Percentiles rank a stretch among this genome's conserved stretches.
These are phyloP conservation scores for Dryobota labecula DNA, from an alignment of 2,888 invertebrate species.

Conservation along the genomic window DNA sequence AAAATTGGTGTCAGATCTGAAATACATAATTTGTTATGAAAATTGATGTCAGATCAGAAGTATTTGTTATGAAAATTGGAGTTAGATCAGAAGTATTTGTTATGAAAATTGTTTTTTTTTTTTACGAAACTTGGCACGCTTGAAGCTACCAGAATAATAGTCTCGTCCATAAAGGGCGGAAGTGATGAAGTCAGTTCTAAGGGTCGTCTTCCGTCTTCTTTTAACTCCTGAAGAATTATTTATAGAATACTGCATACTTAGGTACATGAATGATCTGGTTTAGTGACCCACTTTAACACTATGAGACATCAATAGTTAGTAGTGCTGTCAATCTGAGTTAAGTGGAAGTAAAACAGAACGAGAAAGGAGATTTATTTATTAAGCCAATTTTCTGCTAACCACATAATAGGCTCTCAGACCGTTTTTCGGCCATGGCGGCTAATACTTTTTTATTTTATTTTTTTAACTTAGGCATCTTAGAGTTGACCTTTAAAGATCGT, in stretches of 20 bases:
- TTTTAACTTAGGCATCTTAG: too few relatives aligned
- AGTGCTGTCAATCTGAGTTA: neutral
- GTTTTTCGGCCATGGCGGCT: too few relatives aligned
- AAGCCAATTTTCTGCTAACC: too few relatives aligned
- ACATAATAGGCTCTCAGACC: too few relatives aligned
- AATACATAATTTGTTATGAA: too few relatives aligned
- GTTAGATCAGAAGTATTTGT: neutral
- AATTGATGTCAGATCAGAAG: neutral
- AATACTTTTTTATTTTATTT: too few relatives aligned
- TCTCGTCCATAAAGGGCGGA: slow-evolving; percentile 5
- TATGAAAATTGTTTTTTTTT: too few relatives aligned
- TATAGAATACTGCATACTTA: slow-evolving; percentile 18
- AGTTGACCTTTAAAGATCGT: too few relatives aligned
- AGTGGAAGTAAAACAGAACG: neutral
- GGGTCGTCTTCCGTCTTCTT: neutral
- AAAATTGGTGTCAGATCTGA: neutral
- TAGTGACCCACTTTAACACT: slow-evolving; percentile 20
- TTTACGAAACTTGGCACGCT: neutral
- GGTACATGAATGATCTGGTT: slow-evolving; percentile 18
- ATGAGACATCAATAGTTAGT: slow-evolving; percentile 17
- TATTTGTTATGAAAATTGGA: neutral
- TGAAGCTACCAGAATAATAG: neutral
- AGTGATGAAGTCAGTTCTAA: neutral
- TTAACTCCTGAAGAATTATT: slow-evolving; percentile 13
- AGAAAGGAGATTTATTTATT: too few relatives aligned